phyloP scores from a whole-genome alignment of 2,888 invertebrate genomes.

The Hemistola chrysoprasaria region DNA sequence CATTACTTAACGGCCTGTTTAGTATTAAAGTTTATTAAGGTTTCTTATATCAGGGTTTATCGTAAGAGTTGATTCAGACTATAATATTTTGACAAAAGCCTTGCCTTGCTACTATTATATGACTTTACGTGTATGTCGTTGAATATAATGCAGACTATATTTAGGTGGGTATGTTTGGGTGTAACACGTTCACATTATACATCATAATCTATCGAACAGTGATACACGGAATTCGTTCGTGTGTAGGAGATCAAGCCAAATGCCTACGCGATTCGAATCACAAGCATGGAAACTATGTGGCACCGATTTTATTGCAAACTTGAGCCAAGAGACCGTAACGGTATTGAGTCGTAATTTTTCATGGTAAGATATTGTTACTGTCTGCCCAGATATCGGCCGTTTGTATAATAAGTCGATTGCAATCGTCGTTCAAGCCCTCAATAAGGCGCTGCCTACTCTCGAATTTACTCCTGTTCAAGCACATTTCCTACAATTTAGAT shows the following conservation, averaged over 20 bases:
- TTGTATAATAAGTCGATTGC: constrained; percentile 76
- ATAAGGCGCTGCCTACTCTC: constrained; percentile 47
- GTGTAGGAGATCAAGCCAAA: constrained; percentile 44
- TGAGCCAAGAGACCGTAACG: constrained; percentile 60
- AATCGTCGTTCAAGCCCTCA: constrained; percentile 57
- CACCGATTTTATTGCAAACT: constrained; percentile 58
- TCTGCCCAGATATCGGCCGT: constrained; percentile 63
- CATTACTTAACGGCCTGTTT: too few relatives aligned
- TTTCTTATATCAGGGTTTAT: too few relatives aligned
- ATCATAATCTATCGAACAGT: constrained; percentile 10
- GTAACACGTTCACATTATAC: constrained; percentile 9
- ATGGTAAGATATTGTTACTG: constrained; percentile 66
- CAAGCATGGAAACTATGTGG: constrained; percentile 53
- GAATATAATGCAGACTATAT: too few relatives aligned
- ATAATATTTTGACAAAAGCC: too few relatives aligned
- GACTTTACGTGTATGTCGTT: too few relatives aligned
- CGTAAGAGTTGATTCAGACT: too few relatives aligned
- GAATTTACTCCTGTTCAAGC: constrained; percentile 51
- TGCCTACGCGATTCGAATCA: constrained; percentile 42
- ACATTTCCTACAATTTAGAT: constrained; percentile 35
- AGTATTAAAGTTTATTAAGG: too few relatives aligned
- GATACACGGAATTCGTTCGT: constrained; percentile 41
- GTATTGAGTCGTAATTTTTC: constrained; percentile 61
- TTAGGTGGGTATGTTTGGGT: too few relatives aligned
- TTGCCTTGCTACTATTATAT: too few relatives aligned